These are phyloP conservation scores for Macrobrachium nipponense DNA, from an alignment of 1,140 invertebrate species.

Conservation along the genomic window DNA sequence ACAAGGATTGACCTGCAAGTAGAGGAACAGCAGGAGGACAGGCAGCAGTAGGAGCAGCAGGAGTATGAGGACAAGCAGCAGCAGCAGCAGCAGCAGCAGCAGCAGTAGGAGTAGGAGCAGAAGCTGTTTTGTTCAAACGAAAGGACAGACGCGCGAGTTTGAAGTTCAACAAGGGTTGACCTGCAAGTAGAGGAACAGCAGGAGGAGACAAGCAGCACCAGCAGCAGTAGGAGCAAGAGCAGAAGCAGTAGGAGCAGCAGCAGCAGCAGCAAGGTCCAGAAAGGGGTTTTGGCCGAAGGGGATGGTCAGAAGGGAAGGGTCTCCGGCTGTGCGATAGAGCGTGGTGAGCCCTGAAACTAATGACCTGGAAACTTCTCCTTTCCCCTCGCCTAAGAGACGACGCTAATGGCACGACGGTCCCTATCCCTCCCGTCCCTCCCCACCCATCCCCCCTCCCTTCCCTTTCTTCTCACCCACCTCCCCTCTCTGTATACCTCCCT, in stretches of 20 bases:
- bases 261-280: neutral
- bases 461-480: neutral
- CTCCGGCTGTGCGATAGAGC: conserved; percentile 45
- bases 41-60: conserved; percentile 27
- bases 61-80: neutral
- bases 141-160: neutral
- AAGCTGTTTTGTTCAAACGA: neutral
- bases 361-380: conserved; percentile 57
- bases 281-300: neutral
- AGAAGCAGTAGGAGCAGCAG: neutral
- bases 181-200: neutral
- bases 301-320: conserved; percentile 8
- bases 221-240: conserved; percentile 3
- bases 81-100: neutral
- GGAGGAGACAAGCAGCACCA: conserved; percentile 1
- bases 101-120: no score
- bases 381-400: conserved; percentile 61
- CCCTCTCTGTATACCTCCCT: neutral
- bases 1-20: neutral
- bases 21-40: neutral
- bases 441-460: neutral
- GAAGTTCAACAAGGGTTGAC: conserved; percentile 9
- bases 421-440: neutral
- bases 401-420: conserved; percentile 50
- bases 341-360: conserved; percentile 52